phyloP scores from a whole-genome alignment of 1,140 invertebrate species.

The Drosophila carrolli region DNA sequence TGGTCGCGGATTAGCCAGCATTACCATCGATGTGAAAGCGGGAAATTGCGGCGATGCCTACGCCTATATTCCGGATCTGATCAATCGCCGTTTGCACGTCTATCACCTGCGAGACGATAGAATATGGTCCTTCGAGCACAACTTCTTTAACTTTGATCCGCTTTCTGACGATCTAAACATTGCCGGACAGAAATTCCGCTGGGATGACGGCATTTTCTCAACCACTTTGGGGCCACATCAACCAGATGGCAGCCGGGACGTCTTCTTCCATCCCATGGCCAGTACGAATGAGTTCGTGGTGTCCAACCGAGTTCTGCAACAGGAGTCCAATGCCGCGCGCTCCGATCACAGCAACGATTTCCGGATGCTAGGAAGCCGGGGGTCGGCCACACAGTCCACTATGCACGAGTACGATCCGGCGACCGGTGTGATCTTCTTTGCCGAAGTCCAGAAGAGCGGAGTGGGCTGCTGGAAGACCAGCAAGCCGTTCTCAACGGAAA shows the following conservation, averaged over 20 bases:
- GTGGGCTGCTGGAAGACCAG: conserved; percentile 90
- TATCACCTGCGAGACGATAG: conserved; percentile 86
- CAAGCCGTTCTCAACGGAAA: conserved; percentile 85
- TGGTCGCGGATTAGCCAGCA: conserved; percentile 87
- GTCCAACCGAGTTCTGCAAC: conserved; percentile 88
- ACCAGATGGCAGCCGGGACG: conserved; percentile 86
- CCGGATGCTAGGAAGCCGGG: conserved; percentile 87
- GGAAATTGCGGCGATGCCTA: conserved; percentile 88
- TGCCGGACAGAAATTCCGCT: conserved; percentile 88
- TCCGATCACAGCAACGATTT: conserved; percentile 87
- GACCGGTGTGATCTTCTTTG: conserved; percentile 88
- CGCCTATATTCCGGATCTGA: conserved; percentile 90
- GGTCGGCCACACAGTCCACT: conserved; percentile 87
- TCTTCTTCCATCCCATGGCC: conserved; percentile 90
- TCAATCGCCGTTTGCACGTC: conserved; percentile 88
- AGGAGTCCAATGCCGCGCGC: conserved; percentile 86
- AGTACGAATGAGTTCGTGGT: conserved; percentile 88
- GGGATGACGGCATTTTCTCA: conserved; percentile 91
- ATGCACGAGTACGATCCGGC: conserved; percentile 87
- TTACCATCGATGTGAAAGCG: conserved; percentile 87
- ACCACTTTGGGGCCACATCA: conserved; percentile 87
- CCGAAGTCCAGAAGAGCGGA: conserved; percentile 88
- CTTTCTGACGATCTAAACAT: conserved; percentile 88
- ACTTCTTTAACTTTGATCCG: conserved; percentile 91
- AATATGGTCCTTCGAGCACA: conserved; percentile 90